Evolutionary conservation across 2,888 invertebrate species (phyloP).

Genomic region (Leistus spinibarbis): DNA sequence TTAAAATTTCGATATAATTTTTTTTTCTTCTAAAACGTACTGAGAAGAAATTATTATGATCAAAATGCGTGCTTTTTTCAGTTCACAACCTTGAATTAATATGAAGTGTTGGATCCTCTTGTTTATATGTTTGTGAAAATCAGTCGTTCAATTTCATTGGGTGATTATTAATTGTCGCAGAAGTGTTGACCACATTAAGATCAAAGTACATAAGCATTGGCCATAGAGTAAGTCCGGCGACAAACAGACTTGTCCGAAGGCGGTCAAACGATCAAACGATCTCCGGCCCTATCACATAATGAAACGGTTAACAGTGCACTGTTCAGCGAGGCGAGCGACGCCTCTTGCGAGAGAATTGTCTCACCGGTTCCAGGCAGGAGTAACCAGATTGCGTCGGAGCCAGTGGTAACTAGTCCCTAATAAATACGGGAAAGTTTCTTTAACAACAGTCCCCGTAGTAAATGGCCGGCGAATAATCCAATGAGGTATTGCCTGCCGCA

Average conservation of each 20-base stretch:
- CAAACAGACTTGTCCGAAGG: background rate
- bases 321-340: background rate
- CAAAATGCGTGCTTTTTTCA: too few relatives aligned
- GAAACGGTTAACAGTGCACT: background rate
- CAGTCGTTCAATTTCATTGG: too few relatives aligned
- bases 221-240: background rate
- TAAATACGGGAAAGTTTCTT: conserved; percentile 38
- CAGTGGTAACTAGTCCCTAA: conserved; percentile 10
- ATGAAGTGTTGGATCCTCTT: too few relatives aligned
- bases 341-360: background rate
- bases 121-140: too few relatives aligned
- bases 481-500: conserved; percentile 25
- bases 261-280: background rate
- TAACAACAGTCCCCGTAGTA: conserved; percentile 30
- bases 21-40: too few relatives aligned
- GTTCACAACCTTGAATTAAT: too few relatives aligned
- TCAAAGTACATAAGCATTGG: background rate
- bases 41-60: too few relatives aligned
- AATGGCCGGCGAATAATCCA: conserved; percentile 37
- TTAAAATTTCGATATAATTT: too few relatives aligned
- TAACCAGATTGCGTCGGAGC: background rate
- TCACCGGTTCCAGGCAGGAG: background rate
- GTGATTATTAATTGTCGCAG: background rate
- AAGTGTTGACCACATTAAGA: background rate
- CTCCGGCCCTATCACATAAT: background rate